phyloP scores from a whole-genome alignment of 1,140 invertebrate species.

The Parapsyche elsis region DNA sequence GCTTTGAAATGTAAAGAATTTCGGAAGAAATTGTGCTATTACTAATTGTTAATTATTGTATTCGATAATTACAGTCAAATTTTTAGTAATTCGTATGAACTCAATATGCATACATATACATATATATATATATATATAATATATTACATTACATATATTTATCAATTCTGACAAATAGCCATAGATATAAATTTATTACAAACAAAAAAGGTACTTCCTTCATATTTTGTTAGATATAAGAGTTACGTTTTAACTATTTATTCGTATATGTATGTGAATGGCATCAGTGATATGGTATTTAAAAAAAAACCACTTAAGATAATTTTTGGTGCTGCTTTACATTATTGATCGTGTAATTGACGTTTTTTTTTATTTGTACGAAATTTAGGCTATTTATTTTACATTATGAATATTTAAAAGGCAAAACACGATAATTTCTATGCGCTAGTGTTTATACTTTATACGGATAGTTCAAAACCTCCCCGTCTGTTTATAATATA shows the following conservation, averaged over 20 bases:
- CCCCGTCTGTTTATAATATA: too few species aligned
- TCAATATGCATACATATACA: too few species aligned
- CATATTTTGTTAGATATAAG: conserved; percentile 1
- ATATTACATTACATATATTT: conserved; percentile 9
- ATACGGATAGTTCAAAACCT: too few species aligned
- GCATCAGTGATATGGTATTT: conserved; percentile 5
- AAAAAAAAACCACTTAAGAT: not conserved
- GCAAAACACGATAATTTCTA: too few species aligned
- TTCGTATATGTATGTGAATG: not conserved
- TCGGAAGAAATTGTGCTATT: conserved; percentile 23
- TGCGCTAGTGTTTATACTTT: too few species aligned
- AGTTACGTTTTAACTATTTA: conserved; percentile 4
- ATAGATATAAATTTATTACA: not conserved
- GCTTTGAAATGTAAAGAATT: not conserved
- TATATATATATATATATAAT: too few species aligned
- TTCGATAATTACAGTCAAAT: conserved; percentile 9
- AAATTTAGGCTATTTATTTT: too few species aligned
- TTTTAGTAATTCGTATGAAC: not conserved
- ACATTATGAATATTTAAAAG: too few species aligned
- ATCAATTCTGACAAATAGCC: not conserved
- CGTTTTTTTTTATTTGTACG: too few species aligned
- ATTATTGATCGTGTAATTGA: too few species aligned
- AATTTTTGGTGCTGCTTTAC: conserved; percentile 24
- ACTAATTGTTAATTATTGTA: conserved; percentile 20
- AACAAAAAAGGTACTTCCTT: not conserved